Evolutionary conservation across 1,140 invertebrate genomes (phyloP).

Genomic region (Eueides isabella): DNA sequence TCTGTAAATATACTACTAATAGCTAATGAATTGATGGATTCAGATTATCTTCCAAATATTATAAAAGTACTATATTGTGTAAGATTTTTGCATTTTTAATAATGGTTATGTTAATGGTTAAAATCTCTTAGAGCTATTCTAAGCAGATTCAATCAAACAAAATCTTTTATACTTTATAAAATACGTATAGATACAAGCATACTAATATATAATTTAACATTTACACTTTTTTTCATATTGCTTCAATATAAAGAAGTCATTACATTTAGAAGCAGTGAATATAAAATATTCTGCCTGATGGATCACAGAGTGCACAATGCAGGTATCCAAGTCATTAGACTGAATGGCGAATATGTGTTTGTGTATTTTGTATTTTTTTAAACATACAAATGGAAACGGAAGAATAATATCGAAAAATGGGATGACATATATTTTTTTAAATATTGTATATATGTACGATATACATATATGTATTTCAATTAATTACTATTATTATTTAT

Average conservation of each 20-base stretch:
- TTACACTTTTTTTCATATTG: too few relatives aligned
- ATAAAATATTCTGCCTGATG: neutral
- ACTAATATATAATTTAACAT: too few relatives aligned
- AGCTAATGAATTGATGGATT: too few relatives aligned
- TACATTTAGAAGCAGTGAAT: constrained; percentile 1
- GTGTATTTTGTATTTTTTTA: neutral
- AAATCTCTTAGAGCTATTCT: too few relatives aligned
- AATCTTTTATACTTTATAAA: too few relatives aligned
- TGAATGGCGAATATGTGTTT: neutral
- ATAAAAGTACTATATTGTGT: too few relatives aligned
- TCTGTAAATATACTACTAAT: too few relatives aligned
- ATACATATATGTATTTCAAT: neutral
- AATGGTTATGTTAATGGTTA: too few relatives aligned
- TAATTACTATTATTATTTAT: neutral
- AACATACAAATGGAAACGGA: neutral
- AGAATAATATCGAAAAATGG: neutral
- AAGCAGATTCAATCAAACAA: too few relatives aligned
- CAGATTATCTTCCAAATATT: too few relatives aligned
- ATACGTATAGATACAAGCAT: too few relatives aligned
- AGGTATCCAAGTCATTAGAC: neutral
- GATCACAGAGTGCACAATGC: neutral
- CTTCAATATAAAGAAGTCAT: neutral
- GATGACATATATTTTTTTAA: neutral
- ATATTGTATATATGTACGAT: neutral
- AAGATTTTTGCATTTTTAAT: too few relatives aligned